These are phyloP conservation scores for Spatula clypeata DNA, from an alignment of 2,797 vertebrate genomes.

Conservation along the genomic window DNA sequence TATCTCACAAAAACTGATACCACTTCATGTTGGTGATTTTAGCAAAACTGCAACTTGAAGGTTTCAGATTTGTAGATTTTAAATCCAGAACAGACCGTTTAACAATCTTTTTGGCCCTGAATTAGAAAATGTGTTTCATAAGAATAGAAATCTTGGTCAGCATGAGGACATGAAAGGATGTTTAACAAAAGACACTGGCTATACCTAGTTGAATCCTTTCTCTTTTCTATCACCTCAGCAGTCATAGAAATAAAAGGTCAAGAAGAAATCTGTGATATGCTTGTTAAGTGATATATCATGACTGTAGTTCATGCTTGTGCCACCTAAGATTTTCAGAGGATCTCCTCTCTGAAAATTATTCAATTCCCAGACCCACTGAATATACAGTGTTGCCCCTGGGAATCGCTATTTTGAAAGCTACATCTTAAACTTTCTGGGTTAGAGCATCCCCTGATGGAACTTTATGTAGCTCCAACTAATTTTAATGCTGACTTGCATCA, in stretches of 20 bases:
- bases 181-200: background rate
- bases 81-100: accelerated
- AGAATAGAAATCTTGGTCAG: background rate
- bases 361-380: background rate
- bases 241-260: background rate
- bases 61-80: background rate
- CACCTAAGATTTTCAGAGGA: background rate
- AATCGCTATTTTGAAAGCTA: constrained; percentile 35
- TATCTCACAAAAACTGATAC: background rate
- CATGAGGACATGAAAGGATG: background rate
- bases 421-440: constrained; percentile 22
- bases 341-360: background rate
- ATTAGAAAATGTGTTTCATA: background rate
- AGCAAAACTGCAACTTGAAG: background rate
- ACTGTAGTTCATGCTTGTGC: background rate
- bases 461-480: background rate
- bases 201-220: background rate
- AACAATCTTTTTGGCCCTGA: background rate
- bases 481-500: constrained; percentile 37
- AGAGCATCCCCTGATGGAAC: background rate
- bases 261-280: background rate
- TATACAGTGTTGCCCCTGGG: background rate
- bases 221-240: background rate
- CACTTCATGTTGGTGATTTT: background rate
- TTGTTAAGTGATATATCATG: background rate